Conservation (phyloP, 2,888 invertebrate genomes). For the Acronicta alni region DNA sequence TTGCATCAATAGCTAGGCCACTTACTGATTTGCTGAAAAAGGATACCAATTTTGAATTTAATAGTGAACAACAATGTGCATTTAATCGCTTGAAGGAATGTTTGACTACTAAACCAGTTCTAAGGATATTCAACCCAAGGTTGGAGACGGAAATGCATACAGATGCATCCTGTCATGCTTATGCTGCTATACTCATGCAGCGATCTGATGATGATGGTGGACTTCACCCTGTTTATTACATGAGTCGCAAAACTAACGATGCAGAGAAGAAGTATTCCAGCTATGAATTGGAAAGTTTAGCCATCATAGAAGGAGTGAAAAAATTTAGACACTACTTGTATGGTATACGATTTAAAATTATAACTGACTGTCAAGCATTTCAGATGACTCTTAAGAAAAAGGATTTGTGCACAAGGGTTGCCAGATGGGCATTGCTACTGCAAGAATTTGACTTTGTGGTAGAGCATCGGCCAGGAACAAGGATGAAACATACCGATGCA, state of each 20-base stretch:
- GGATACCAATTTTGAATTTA: not conserved
- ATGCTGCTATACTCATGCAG: conserved; percentile 18
- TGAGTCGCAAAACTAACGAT: conserved; percentile 7
- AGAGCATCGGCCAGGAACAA: conserved; percentile 7
- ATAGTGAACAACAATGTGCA: not conserved
- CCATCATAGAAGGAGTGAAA: conserved; percentile 14
- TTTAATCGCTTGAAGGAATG: conserved; percentile 5
- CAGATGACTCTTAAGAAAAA: conserved; percentile 13
- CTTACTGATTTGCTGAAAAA: conserved; percentile 3
- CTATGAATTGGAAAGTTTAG: conserved; percentile 27
- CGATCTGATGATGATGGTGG: not conserved
- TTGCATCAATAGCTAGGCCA: not conserved
- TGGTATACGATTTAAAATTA: conserved; percentile 18
- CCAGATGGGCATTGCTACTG: conserved; percentile 13
- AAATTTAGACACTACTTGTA: conserved; percentile 23
- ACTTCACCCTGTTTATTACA: conserved; percentile 8
- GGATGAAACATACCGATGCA: conserved; percentile 18
- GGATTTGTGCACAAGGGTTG: conserved; percentile 2
- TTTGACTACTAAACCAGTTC: conserved; percentile 4
- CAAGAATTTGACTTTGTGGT: conserved; percentile 12
- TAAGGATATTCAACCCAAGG: conserved; percentile 5
- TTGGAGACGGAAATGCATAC: conserved; percentile 11
- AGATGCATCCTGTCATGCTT: conserved; percentile 9
- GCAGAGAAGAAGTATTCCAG: conserved; percentile 11
- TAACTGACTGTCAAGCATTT: conserved; percentile 26